A percentile compares a stretch with the other conserved stretches of the same genome.
Conservation (phyloP, 64 coral and sea anemone genomes). For the Cladopsammia gracilis region DNA sequence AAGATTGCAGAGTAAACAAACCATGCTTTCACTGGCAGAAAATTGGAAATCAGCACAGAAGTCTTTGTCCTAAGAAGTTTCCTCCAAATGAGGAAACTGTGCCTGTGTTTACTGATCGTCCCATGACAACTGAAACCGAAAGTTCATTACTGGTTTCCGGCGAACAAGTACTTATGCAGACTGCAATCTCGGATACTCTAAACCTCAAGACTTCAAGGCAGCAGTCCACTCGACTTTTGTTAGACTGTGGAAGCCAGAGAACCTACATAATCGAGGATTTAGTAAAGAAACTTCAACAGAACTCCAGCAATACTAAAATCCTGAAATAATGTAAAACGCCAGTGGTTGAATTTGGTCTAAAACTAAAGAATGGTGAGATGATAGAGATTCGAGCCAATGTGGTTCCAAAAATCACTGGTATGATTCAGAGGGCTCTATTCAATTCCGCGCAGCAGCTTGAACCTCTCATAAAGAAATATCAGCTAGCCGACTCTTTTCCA, state of each 20-base stretch:
- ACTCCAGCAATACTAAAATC: constrained; percentile 18
- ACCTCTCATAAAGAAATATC: too few relatives aligned
- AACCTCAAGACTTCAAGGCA: constrained; percentile 41
- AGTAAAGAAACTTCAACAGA: constrained; percentile 44
- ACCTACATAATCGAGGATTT: constrained; percentile 35
- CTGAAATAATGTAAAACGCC: neutral
- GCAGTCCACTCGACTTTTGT: neutral
- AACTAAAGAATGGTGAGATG: too few relatives aligned
- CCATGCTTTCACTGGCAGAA: constrained; percentile 65
- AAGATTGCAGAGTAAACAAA: constrained; percentile 61
- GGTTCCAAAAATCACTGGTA: too few relatives aligned
- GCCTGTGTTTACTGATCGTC: neutral
- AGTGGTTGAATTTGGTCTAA: too few relatives aligned
- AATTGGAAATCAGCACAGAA: constrained; percentile 60
- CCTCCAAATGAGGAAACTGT: neutral
- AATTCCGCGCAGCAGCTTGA: too few relatives aligned
- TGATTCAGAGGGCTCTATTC: too few relatives aligned
- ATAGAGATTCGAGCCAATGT: too few relatives aligned
- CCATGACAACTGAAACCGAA: constrained; percentile 1
- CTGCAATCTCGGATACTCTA: constrained; percentile 16
- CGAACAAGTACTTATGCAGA: constrained; percentile 58
- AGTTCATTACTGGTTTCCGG: constrained; percentile 24
- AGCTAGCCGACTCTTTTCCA: too few relatives aligned
- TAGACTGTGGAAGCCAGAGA: constrained; percentile 57
- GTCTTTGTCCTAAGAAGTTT: constrained; percentile 68